Evolutionary conservation across 2,888 invertebrate species (phyloP), one percentile per base, ranked within the genome.

Genomic region (Pachycephus smyrnensis): DNA sequence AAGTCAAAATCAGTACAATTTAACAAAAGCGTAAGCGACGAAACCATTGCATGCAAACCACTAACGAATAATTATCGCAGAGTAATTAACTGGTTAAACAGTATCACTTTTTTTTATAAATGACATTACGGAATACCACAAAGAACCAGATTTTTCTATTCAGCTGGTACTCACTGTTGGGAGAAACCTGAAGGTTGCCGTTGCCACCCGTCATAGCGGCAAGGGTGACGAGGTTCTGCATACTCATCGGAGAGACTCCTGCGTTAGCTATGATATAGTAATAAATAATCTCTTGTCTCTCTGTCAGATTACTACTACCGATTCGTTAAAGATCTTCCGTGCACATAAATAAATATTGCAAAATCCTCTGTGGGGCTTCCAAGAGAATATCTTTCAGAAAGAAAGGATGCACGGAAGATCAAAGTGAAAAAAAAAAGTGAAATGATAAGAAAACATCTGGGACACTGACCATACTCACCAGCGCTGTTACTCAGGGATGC

Each of bases 201-300:
- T 90, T 92, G 83, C 90, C 92, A 82, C 92, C 92, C 84, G 96
- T 95, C 94, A 96, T 96, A 75, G 96, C 96, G 78, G 97, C 97
- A 85, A 98, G 93, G 77, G 98, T 97, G 87, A 98, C 97, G 91
- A 98, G 93, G 93, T 97, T 97, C 94, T 98, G 98, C 93, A 98
- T 95, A 88, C 96, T 96, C 92, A 97, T 96, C 78, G 97, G 96
- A 84, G 95, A 95, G 89, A 96, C 79, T 90, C 90, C 76, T 68
- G 91, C 90, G 81, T 88, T 90, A 77, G 91, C 91, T 91, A 84
- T 77, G 88, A 89, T 80, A 79, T 55, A 55, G 23, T 55, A 9
- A 9, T 23, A 23, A 55, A 55, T 55, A 55, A 55, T 55, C 15
- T 55, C 9, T 55, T 15, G 23, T 55, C 2, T 55, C 55, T 23